Percentiles rank a stretch among this genome's conserved stretches.
Conservation (phyloP, 2,797 vertebrate genomes). For the Hybognathus amarus region DNA sequence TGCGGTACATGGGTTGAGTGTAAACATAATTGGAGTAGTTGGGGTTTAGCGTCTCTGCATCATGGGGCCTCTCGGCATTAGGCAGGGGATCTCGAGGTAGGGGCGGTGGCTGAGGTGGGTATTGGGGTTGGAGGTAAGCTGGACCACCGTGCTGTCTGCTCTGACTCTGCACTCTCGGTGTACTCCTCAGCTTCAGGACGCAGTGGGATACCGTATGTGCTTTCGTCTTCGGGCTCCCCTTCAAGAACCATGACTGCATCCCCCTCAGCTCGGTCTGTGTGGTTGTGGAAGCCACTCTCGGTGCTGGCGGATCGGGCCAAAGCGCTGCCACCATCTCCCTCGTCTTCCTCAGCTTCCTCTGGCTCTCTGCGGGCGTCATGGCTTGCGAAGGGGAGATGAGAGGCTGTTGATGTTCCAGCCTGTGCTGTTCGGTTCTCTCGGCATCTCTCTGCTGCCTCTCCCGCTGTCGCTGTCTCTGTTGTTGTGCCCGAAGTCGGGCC, state of each 20-base stretch:
- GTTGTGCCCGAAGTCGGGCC: slow-evolving; percentile 72
- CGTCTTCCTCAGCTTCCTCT: slow-evolving; percentile 63
- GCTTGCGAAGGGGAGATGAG: slow-evolving; percentile 32
- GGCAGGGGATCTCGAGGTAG: slow-evolving; percentile 81
- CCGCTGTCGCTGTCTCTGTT: slow-evolving; percentile 72
- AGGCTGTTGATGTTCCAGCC: slow-evolving; percentile 61
- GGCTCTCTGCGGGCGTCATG: slow-evolving; percentile 52
- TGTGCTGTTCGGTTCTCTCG: slow-evolving; percentile 67
- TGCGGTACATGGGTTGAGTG: slow-evolving; percentile 80
- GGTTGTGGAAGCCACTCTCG: slow-evolving; percentile 95
- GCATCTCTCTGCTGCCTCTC: slow-evolving; percentile 68
- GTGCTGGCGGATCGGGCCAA: slow-evolving; percentile 93
- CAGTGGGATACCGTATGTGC: slow-evolving; percentile 76
- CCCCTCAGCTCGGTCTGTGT: slow-evolving; percentile 91
- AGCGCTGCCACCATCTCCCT: slow-evolving; percentile 69
- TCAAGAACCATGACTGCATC: slow-evolving; percentile 81
- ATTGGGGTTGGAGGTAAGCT: slow-evolving; percentile 64
- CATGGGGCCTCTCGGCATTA: slow-evolving; percentile 78
- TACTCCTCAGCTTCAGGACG: slow-evolving; percentile 90
- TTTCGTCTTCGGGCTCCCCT: slow-evolving; percentile 82
- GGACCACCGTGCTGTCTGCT: slow-evolving; percentile 52
- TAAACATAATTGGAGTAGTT: slow-evolving; percentile 91
- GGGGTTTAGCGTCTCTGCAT: slow-evolving; percentile 82
- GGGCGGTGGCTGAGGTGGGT: slow-evolving; percentile 81
- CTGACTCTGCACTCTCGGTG: slow-evolving; percentile 72